Conservation (phyloP, 2,113 vertebrate genomes). For the Gobiocypris rarus region DNA sequence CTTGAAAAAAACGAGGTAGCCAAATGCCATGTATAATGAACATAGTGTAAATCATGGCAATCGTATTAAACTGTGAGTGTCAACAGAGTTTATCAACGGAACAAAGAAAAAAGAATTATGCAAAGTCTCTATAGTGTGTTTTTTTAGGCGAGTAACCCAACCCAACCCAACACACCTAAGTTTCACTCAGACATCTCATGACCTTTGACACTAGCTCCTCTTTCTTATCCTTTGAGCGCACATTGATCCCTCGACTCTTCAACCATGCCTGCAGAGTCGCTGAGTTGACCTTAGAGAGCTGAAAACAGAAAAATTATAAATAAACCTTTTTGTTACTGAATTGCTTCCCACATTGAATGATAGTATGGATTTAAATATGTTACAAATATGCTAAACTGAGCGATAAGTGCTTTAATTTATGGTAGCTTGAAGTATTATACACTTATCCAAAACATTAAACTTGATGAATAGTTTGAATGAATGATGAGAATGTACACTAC, state of each 20-base stretch:
- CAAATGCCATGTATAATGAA: not conserved
- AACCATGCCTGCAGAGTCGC: conserved; percentile 69
- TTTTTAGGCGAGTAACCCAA: conserved; percentile 30
- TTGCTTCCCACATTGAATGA: not conserved
- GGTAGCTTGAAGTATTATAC: not conserved
- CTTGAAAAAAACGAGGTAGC: not conserved
- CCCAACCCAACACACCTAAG: conserved; percentile 52
- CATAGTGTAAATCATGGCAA: not conserved
- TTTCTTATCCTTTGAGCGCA: conserved; percentile 70
- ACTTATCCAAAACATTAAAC: not conserved
- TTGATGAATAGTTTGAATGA: too few species aligned
- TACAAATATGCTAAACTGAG: not conserved
- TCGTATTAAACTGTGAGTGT: not conserved
- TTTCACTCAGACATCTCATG: conserved; percentile 68
- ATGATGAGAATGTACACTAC: too few species aligned
- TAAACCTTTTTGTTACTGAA: not conserved
- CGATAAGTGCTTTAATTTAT: not conserved
- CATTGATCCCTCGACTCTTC: conserved; percentile 61
- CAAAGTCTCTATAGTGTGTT: not conserved
- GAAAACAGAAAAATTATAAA: conserved; percentile 44
- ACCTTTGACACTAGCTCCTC: conserved; percentile 75
- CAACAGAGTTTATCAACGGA: not conserved
- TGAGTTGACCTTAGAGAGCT: conserved; percentile 70
- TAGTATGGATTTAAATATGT: not conserved
- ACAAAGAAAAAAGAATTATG: not conserved